Evolutionary conservation across 1,140 invertebrate species (phyloP), one percentile per base, ranked within the genome.

Genomic region (Aphaenogaster floridana): DNA sequence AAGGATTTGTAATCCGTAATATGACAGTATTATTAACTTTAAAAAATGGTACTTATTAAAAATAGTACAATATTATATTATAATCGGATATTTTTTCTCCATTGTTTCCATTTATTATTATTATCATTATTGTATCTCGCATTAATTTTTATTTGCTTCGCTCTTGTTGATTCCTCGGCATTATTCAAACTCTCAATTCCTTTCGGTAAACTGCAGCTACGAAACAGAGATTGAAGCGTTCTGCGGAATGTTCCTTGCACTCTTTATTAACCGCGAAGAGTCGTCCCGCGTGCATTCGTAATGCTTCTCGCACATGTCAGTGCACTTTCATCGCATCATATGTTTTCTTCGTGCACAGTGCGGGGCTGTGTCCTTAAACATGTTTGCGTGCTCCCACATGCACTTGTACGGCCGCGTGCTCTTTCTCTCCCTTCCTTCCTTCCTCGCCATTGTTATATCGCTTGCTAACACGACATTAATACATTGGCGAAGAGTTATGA

Each of bases 381-480:
- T 68, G 45, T 57, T 54, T 59, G 57, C 63, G 59, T 78, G 72
- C 64, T 71, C 15, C 48, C 34, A 45, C 87, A 36, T 71, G 85
- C 71, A 83, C 64, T 80, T 50, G 87, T 42, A n/a, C 76, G 50
- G 28, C 59, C 72, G 28, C 69, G 36, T 52, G 57, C 45, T 50
- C 54, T 61, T 61, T 45, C 74, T 89, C 80, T 84, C 78, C 42
- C 36, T 57, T 69, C 64, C 52, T 13, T 28, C 21, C 78, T 74
- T 87, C 88, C 90, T 90, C 78, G 83, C 80, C 87, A 92, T 94
- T 92, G 92, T 93, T 92, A 92, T 91, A 93, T 93, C 91, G 90
- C 90, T 92, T 72, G 91, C 90, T 93, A 93, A 93, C 93, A 93
- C 92, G 89, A 92, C 93, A 92, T 93, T 94, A 93, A 91, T 92